These are phyloP conservation scores for Actinemys pallida DNA, from an alignment of 2,113 vertebrate genomes.

Conservation along the genomic window DNA sequence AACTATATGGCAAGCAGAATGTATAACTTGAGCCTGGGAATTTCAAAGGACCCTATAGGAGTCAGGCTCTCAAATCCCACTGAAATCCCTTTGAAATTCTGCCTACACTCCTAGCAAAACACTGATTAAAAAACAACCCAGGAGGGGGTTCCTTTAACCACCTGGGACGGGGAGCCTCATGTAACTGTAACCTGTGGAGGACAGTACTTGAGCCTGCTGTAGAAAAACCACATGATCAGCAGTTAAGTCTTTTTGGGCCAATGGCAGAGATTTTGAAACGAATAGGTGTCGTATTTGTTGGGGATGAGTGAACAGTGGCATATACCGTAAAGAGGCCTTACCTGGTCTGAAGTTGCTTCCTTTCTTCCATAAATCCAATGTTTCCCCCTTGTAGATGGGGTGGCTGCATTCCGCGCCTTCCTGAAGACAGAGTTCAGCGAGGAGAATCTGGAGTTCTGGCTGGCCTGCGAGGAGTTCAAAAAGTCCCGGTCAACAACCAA, in stretches of 20 bases:
- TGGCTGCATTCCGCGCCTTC: conserved; percentile 93
- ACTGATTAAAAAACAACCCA: neutral
- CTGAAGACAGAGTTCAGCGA: conserved; percentile 96
- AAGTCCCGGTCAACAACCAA: conserved; percentile 86
- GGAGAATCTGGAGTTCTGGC: conserved; percentile 98
- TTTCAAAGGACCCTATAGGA: neutral
- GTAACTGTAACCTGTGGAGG: fast-evolving
- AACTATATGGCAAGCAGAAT: fast-evolving
- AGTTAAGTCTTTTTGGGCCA: neutral
- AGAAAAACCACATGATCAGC: neutral
- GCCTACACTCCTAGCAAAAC: neutral
- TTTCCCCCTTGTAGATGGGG: conserved; percentile 83
- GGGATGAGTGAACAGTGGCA: too few relatives aligned
- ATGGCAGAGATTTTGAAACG: neutral
- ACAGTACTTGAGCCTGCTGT: fast-evolving
- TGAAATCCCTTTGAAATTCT: neutral
- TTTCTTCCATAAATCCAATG: neutral
- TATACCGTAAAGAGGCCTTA: neutral
- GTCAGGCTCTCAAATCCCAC: fast-evolving
- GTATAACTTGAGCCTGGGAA: fast-evolving
- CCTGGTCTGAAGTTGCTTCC: neutral
- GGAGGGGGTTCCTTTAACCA: neutral
- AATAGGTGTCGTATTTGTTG: neutral
- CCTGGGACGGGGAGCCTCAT: fast-evolving
- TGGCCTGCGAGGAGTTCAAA: conserved; percentile 96